Evolutionary conservation across 2,888 invertebrate species (phyloP).

Genomic region (Cecidostiba fungosa): DNA sequence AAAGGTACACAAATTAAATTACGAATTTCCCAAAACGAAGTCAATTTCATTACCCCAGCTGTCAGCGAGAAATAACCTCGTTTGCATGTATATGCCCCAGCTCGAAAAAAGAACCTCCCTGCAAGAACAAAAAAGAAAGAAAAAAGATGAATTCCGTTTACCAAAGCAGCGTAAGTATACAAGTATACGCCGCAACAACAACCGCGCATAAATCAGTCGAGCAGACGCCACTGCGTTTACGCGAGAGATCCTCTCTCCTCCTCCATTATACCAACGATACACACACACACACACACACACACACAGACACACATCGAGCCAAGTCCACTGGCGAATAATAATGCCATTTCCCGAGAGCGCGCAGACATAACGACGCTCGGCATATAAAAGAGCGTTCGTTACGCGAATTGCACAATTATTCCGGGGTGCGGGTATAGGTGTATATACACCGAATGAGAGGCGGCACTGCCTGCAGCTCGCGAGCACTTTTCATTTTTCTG

Average conservation of each 20-base stretch:
- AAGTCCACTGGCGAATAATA: conserved; percentile 36
- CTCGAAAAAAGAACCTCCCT: not conserved
- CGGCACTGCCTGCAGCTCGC: not conserved
- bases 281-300: not conserved
- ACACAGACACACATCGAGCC: not conserved
- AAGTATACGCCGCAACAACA: not conserved
- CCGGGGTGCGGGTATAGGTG: not conserved
- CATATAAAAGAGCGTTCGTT: conserved; percentile 32
- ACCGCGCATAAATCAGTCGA: conserved; percentile 41
- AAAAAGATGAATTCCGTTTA: conserved; percentile 26
- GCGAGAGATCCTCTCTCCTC: not conserved
- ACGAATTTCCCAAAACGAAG: not conserved
- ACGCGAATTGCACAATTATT: conserved; percentile 52
- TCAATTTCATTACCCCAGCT: too few species aligned
- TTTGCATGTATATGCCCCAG: too few species aligned
- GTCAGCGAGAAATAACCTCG: too few species aligned
- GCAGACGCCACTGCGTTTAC: conserved; percentile 16
- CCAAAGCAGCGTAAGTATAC: not conserved
- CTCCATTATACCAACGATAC: not conserved
- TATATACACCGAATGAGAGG: conserved; percentile 3
- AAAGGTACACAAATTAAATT: not conserved
- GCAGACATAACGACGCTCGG: conserved; percentile 16
- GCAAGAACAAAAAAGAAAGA: not conserved
- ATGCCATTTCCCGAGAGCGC: conserved; percentile 14
- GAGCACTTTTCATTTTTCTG: conserved; percentile 48